Evolutionary conservation across 1,140 invertebrate species (phyloP).

Genomic region (Drosophila fuyamai): DNA sequence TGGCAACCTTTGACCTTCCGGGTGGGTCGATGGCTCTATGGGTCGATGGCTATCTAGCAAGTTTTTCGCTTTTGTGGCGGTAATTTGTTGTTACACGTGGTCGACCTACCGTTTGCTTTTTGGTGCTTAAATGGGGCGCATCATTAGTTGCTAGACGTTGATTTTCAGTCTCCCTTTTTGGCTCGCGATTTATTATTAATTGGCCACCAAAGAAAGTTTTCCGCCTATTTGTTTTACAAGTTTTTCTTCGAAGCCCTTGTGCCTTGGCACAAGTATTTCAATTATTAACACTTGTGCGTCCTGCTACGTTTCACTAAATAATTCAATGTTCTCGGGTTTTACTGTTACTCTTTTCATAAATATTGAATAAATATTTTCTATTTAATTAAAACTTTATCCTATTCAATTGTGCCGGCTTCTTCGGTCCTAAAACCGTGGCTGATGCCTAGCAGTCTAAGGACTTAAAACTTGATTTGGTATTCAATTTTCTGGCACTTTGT

Average conservation of each 20-base stretch:
- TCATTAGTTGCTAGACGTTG: slow-evolving; percentile 68
- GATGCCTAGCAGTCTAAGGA: not conserved
- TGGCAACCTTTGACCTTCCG: slow-evolving; percentile 58
- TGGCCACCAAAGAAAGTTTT: slow-evolving; percentile 56
- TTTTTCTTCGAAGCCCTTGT: slow-evolving; percentile 30
- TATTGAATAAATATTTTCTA: slow-evolving; percentile 69
- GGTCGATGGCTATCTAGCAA: slow-evolving; percentile 46
- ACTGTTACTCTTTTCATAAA: slow-evolving; percentile 55
- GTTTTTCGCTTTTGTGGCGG: slow-evolving; percentile 61
- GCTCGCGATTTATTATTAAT: slow-evolving; percentile 76
- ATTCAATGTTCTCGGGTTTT: slow-evolving; percentile 64
- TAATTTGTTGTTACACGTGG: slow-evolving; percentile 80
- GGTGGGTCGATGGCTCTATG: not conserved
- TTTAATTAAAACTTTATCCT: slow-evolving; percentile 75
- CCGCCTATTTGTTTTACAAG: slow-evolving; percentile 66
- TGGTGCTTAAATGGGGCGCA: slow-evolving; percentile 64
- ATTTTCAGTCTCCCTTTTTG: slow-evolving; percentile 32
- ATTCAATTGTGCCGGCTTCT: slow-evolving; percentile 38
- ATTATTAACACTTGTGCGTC: slow-evolving; percentile 78
- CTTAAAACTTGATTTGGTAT: slow-evolving; percentile 17
- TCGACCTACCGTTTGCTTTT: slow-evolving; percentile 16
- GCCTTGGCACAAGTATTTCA: slow-evolving; percentile 47
- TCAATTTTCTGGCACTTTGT: slow-evolving; percentile 20
- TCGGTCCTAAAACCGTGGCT: not conserved
- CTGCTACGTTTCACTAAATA: slow-evolving; percentile 56